A percentile compares a stretch with the other conserved stretches of the same genome.
These are phyloP conservation scores for Metellina segmentata DNA, from an alignment of 2,888 invertebrate species.

Conservation along the genomic window DNA sequence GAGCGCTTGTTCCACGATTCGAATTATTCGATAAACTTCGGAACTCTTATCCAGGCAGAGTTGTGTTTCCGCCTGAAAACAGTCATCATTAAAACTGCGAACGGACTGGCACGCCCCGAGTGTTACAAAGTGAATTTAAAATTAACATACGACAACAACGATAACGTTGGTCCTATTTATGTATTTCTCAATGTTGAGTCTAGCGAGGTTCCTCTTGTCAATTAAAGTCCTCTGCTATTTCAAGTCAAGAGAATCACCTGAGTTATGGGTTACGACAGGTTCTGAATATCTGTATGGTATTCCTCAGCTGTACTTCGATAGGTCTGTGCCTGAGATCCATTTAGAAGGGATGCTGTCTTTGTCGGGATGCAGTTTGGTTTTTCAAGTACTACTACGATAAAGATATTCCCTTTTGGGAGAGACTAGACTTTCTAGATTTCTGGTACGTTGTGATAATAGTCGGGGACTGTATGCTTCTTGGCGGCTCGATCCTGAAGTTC, in stretches of 20 bases:
- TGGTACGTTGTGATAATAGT: slow-evolving; percentile 99
- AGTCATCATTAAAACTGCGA: slow-evolving; percentile 93
- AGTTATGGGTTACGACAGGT: slow-evolving; percentile 55
- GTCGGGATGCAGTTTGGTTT: slow-evolving; percentile 83
- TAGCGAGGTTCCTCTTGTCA: slow-evolving; percentile 88
- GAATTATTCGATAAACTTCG: slow-evolving; percentile 87
- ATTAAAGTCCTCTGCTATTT: slow-evolving; percentile 87
- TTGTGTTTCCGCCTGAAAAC: slow-evolving; percentile 91
- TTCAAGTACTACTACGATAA: slow-evolving; percentile 86
- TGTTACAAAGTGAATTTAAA: slow-evolving; percentile 92
- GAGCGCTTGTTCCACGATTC: slow-evolving; percentile 84
- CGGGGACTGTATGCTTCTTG: slow-evolving; percentile 94
- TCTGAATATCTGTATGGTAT: slow-evolving; percentile 80
- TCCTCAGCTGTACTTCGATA: slow-evolving; percentile 85
- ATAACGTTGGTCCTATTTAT: slow-evolving; percentile 96
- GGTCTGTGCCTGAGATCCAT: slow-evolving; percentile 94
- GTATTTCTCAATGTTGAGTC: slow-evolving; percentile 90
- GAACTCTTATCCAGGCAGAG: slow-evolving; percentile 88
- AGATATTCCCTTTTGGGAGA: slow-evolving; percentile 88
- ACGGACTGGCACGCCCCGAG: slow-evolving; percentile 93
- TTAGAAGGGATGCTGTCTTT: slow-evolving; percentile 90
- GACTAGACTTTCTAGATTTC: slow-evolving; percentile 94
- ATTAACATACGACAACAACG: slow-evolving; percentile 89
- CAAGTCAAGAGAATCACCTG: slow-evolving; percentile 18
- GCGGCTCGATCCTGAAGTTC: slow-evolving; percentile 96